Evolutionary conservation across 2,797 vertebrate species (phyloP), one percentile per base, ranked within the genome.

Genomic region (Molossus alvarezi): DNA sequence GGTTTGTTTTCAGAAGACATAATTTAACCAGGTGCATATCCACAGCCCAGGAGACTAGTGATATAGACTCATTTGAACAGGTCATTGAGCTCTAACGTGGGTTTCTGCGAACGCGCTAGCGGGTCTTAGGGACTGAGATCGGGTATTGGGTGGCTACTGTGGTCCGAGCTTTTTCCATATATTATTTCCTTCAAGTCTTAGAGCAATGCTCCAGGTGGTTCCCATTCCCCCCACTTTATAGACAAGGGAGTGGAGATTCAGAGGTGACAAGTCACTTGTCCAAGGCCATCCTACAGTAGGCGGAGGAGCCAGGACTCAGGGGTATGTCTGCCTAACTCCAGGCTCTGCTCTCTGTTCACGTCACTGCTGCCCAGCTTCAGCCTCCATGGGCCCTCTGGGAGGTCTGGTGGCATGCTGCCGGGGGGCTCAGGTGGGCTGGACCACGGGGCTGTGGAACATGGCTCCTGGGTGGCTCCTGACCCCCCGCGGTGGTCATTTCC

Each of bases 11-110:
- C 45, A 37, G 33, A 15, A 12, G 27, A 72, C 18, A 76, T 81
- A 33, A 77, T 51, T 91, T 60, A 86, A 93, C 21, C 29, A 83
- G 25, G 3, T 69, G 67, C 95, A 84, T 64, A 89, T 75, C 67
- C 92, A 76, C 51, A 76, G 60, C 29, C 80, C 53, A 77, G 77
- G n/a, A 95, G 33, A 96, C 17, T 58, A 60, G 73, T 69, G 45
- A 73, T 64, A 23, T 37, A 69, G 53, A 65, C 29, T 83, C 48
- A 14, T 60, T 91, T 88, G 11, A 11, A 51, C 9, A 69, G 20
- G 67, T 20, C 58, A 23, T n/a, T 81, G 55, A 85, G 9, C 64
- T 83, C 60, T 57, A 60, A 25, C 20, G 48, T 72, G 72, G 79
- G 77, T 84, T 87, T 93, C 86, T n/a, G 15, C 62, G 58, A 86